phyloP scores from a whole-genome alignment of 2,888 invertebrate genomes.

The Rhingia campestris region DNA sequence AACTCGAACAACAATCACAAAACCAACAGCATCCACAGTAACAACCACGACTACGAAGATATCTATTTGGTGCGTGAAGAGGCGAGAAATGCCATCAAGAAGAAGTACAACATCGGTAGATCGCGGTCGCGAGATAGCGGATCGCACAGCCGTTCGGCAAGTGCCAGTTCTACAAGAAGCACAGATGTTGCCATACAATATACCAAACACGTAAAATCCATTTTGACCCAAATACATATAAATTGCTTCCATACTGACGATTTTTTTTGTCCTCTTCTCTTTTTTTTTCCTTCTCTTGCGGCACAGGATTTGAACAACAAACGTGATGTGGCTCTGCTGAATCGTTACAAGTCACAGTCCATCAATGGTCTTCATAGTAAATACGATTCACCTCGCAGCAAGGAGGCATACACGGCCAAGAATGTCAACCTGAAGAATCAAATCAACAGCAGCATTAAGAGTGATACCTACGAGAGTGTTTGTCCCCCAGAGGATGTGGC shows the following conservation, averaged over 20 bases:
- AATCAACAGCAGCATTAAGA: slow-evolving; percentile 80
- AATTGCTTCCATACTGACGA: slow-evolving; percentile 4
- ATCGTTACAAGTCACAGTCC: slow-evolving; percentile 82
- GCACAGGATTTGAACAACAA: slow-evolving; percentile 81
- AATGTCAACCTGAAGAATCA: slow-evolving; percentile 81
- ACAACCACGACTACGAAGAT: slow-evolving; percentile 90
- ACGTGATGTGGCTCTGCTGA: slow-evolving; percentile 78
- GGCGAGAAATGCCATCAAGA: slow-evolving; percentile 79
- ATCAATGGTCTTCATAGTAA: slow-evolving; percentile 80
- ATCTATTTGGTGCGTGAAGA: slow-evolving; percentile 89
- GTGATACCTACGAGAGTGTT: slow-evolving; percentile 83
- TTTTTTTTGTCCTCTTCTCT: slow-evolving; percentile 11
- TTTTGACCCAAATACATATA: slow-evolving; percentile 60
- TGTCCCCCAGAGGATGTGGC: slow-evolving; percentile 82
- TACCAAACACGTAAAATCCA: slow-evolving; percentile 80
- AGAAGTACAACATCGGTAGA: slow-evolving; percentile 81
- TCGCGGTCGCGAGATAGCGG: slow-evolving; percentile 88
- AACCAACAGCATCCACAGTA: slow-evolving; percentile 74
- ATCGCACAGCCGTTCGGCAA: slow-evolving; percentile 89
- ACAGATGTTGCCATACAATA: slow-evolving; percentile 82
- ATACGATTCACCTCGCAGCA: slow-evolving; percentile 78
- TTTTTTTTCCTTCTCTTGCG: slow-evolving; percentile 15
- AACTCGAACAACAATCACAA: slow-evolving; percentile 73
- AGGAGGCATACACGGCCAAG: slow-evolving; percentile 79
- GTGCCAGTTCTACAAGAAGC: slow-evolving; percentile 84